Percentiles rank a stretch among this genome's conserved stretches.
These are phyloP conservation scores for Prietella phreatophila DNA, from an alignment of 2,113 vertebrate species.

Conservation along the genomic window DNA sequence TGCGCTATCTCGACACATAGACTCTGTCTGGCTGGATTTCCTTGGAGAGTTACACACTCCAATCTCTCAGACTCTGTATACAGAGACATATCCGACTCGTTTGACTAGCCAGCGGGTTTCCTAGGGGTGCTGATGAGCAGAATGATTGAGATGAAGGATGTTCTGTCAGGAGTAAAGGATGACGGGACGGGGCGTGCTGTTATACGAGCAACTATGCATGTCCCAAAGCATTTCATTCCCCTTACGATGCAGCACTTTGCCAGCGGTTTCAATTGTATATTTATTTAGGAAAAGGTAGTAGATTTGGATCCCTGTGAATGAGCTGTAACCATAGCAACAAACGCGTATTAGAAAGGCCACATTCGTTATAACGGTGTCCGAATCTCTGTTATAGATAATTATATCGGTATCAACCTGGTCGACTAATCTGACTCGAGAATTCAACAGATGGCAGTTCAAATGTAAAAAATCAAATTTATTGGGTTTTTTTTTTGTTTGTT, in stretches of 20 bases:
- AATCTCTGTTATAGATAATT: background rate
- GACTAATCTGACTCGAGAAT: background rate
- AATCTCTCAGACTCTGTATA: background rate
- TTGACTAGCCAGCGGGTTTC: too few relatives aligned
- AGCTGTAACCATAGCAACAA: background rate
- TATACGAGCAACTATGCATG: too few relatives aligned
- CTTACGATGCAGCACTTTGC: background rate
- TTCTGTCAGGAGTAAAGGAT: too few relatives aligned
- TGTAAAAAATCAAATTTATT: background rate
- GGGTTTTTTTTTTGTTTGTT: too few relatives aligned
- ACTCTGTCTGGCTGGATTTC: too few relatives aligned
- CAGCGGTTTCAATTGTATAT: background rate
- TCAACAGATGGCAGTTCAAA: background rate
- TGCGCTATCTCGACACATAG: too few relatives aligned
- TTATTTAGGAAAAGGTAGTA: background rate
- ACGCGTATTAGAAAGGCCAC: background rate
- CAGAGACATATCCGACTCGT: background rate
- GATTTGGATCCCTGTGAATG: background rate
- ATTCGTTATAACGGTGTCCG: background rate
- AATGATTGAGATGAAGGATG: too few relatives aligned
- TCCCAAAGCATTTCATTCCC: too few relatives aligned
- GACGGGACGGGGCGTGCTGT: too few relatives aligned
- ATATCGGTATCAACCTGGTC: background rate
- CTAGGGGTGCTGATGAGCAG: background rate
- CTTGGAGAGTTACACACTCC: too few relatives aligned